Base-by-base conservation (phyloP, 2,888 invertebrate genomes). In the Agonopterix alstromeriana region DNA sequence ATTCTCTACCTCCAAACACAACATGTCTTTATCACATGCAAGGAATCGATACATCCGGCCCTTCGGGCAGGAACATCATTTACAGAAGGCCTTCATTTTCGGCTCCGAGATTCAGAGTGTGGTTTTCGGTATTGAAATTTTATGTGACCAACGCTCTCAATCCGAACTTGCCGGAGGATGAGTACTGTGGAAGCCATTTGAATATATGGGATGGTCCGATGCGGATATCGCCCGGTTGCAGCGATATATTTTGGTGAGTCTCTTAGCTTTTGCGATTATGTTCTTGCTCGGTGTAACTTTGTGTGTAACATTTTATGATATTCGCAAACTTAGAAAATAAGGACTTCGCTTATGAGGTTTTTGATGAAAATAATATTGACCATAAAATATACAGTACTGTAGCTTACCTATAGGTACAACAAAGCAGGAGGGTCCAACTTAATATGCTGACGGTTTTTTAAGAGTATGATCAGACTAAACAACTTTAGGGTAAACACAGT, bases 201-300 rank as follows among this genome's bases (percentile, higher is more conserved):
- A 94, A 95, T 82, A 93, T 96, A 60, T 96, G 96, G 96, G 96
- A 96, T 72, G 96, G 96, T 2, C 94, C 94, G 45, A 89, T 95
- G 65, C 91, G 94, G 65, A 92, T 93, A 65, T 93, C 94, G 14
- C 93, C 93, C 11, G 91, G 92, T 36, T 95, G 95, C 82, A 94
- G 94, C 69, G 95, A 95, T 82, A 90, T 95, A 59, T 93, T 94
- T 75, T 95, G 95, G 95, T 95, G 71, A 90, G 91, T 77, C 17
- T 17, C 17, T 27, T 27, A 27, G 27, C 27, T 38, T 42, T 44
- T 43, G 36, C 35, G 27, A 17, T 12, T 42, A 36, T 47, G 43
- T 47, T 43, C 42, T 36, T 27, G 14, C 43, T 17, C 43, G 10
- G 17, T 43, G 42, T 42, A 42, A 27, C 27, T 27, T 42, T 27